Percentiles rank a stretch among this genome's conserved stretches.
Conservation (phyloP, 1,140 invertebrate species). For the Nylanderia fulva region DNA sequence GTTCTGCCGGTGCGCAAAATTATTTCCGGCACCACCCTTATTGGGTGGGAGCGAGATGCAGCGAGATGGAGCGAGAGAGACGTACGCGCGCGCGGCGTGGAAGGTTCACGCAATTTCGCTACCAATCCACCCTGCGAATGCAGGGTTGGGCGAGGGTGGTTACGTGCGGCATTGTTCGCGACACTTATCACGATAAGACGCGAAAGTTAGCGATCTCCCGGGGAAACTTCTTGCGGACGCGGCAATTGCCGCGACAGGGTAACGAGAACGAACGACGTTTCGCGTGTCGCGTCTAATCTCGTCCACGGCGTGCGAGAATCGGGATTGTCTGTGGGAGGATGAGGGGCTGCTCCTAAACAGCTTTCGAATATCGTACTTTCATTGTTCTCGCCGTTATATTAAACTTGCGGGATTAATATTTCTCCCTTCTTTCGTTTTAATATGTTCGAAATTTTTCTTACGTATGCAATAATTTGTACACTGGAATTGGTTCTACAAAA, state of each 20-base stretch:
- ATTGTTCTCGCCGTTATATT: background rate
- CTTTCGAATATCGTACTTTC: conserved; percentile 13
- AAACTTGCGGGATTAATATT: too few species aligned
- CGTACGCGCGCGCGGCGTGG: background rate
- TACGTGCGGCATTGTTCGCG: conserved; percentile 67
- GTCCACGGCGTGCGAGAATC: background rate
- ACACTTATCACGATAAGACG: conserved; percentile 61
- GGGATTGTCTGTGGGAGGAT: conserved; percentile 4
- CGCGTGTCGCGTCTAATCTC: conserved; percentile 52
- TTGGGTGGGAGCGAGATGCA: conserved; percentile 17
- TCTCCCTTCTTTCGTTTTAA: background rate
- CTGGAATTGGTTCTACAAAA: background rate
- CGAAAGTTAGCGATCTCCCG: conserved; percentile 56
- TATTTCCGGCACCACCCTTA: conserved; percentile 67
- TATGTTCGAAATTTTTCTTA: background rate
- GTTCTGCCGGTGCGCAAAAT: conserved; percentile 54
- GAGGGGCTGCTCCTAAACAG: conserved; percentile 3
- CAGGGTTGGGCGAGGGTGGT: conserved; percentile 25
- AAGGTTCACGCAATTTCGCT: conserved; percentile 29
- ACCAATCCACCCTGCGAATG: background rate
- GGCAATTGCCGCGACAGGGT: conserved; percentile 46
- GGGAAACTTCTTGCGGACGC: conserved; percentile 55
- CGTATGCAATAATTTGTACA: conserved; percentile 10
- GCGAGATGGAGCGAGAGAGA: background rate
- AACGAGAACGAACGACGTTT: conserved; percentile 48